These are phyloP conservation scores for Colostygia pectinataria DNA, from an alignment of 2,888 invertebrate species.

Conservation along the genomic window DNA sequence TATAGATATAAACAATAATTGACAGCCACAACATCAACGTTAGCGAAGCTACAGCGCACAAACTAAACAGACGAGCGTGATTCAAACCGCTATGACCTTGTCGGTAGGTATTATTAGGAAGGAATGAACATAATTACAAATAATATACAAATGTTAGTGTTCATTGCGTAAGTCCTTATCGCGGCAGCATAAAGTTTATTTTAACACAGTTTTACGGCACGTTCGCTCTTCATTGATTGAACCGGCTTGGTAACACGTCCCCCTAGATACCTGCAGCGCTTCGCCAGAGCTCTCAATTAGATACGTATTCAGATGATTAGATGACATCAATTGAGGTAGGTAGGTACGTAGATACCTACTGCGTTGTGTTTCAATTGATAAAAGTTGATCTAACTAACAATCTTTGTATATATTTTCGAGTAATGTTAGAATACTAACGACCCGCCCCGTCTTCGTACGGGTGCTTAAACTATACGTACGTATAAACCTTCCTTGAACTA, in stretches of 20 bases:
- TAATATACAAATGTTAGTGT: background rate
- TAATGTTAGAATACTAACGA: too few relatives aligned
- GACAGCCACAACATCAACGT: background rate
- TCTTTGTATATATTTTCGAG: too few relatives aligned
- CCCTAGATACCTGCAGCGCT: background rate
- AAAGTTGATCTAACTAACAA: too few relatives aligned
- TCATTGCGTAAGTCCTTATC: constrained; percentile 4
- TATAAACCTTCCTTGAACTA: too few relatives aligned
- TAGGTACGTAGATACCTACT: background rate
- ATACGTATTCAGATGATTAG: too few relatives aligned
- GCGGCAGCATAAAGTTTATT: constrained; percentile 7
- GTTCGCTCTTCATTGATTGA: constrained; percentile 1
- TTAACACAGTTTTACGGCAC: background rate
- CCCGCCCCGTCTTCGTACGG: too few relatives aligned
- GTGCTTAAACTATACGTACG: too few relatives aligned
- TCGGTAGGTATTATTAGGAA: constrained; percentile 12
- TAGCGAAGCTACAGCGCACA: background rate
- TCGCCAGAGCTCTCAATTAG: background rate
- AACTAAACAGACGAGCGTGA: constrained; percentile 9
- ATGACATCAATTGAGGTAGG: background rate
- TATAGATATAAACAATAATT: background rate
- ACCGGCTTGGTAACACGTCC: background rate
- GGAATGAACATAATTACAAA: background rate
- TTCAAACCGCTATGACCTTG: constrained; percentile 14
- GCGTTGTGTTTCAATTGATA: background rate